A percentile compares a stretch with the other conserved stretches of the same genome.
phyloP scores from a whole-genome alignment of 2,113 vertebrate species.

The Macrotis lagotis region DNA sequence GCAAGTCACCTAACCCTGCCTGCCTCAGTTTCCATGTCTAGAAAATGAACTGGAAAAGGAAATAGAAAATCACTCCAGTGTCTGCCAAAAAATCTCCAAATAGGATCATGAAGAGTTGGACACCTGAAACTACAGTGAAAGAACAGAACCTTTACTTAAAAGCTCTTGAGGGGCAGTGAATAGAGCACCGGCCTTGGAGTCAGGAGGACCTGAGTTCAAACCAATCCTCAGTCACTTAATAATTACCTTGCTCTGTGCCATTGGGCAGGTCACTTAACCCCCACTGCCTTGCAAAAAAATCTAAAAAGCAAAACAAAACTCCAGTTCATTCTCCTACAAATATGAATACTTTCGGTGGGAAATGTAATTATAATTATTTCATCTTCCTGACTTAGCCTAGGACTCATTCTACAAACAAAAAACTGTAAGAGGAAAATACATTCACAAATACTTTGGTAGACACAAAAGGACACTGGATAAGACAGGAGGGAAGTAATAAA shows the following conservation, averaged over 20 bases:
- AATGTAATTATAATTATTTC: neutral
- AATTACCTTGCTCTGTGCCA: too few species aligned
- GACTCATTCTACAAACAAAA: neutral
- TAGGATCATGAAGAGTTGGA: neutral
- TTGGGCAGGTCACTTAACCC: too few species aligned
- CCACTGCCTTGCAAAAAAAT: too few species aligned
- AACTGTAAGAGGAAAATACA: neutral
- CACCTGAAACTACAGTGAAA: neutral
- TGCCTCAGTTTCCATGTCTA: neutral
- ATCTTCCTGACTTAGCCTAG: neutral
- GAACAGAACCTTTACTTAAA: neutral
- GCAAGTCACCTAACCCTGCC: neutral
- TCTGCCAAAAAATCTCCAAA: neutral
- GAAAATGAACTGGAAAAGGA: neutral
- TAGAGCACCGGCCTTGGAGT: too few species aligned
- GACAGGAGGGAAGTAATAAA: neutral
- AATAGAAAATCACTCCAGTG: neutral
- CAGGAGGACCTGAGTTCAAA: too few species aligned
- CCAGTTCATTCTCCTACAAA: neutral
- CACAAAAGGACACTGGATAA: neutral
- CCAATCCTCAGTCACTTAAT: too few species aligned
- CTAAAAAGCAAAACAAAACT: too few species aligned
- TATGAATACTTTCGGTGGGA: neutral
- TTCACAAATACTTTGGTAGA: neutral
- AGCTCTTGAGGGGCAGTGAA: too few species aligned